A percentile compares a stretch with the other conserved stretches of the same genome.
These are phyloP conservation scores for Telenomus remus DNA, from an alignment of 1,140 invertebrate species.

Conservation along the genomic window DNA sequence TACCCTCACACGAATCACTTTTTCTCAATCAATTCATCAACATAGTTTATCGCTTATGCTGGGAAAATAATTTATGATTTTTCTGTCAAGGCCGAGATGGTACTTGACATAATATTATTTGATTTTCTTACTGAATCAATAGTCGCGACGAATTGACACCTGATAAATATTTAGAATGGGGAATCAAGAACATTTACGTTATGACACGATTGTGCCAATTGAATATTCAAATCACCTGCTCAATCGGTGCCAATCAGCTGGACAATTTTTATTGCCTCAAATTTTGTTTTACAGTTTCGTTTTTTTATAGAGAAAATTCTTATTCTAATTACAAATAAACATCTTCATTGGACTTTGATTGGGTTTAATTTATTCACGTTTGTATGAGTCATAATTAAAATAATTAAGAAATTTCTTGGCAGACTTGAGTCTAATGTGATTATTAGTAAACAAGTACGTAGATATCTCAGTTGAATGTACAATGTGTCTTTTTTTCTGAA, in stretches of 20 bases:
- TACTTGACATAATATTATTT: background rate
- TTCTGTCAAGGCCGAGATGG: background rate
- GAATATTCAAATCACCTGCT: slow-evolving; percentile 48
- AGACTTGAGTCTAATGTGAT: slow-evolving; percentile 12
- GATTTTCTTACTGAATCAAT: slow-evolving; percentile 11
- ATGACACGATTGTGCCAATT: slow-evolving; percentile 38
- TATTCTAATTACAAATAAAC: too few species aligned
- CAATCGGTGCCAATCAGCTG: slow-evolving; percentile 34
- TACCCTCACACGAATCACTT: too few species aligned
- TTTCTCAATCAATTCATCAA: too few species aligned
- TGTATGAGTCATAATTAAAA: slow-evolving; percentile 7
- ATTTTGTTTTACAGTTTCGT: slow-evolving; percentile 6
- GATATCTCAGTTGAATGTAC: background rate
- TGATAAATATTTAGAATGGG: slow-evolving; percentile 37
- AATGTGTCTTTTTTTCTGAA: background rate
- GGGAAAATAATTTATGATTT: too few species aligned
- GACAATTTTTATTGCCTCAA: slow-evolving; percentile 12
- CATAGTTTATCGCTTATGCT: too few species aligned
- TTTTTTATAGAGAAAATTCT: too few species aligned
- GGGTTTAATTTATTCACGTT: background rate
- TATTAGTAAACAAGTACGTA: slow-evolving; percentile 8
- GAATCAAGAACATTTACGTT: slow-evolving; percentile 30
- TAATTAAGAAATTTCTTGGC: slow-evolving; percentile 29
- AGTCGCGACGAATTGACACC: slow-evolving; percentile 26
- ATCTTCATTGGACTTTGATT: too few species aligned